These are phyloP conservation scores for Psittacula echo DNA, from an alignment of 2,797 vertebrate genomes.

Conservation along the genomic window DNA sequence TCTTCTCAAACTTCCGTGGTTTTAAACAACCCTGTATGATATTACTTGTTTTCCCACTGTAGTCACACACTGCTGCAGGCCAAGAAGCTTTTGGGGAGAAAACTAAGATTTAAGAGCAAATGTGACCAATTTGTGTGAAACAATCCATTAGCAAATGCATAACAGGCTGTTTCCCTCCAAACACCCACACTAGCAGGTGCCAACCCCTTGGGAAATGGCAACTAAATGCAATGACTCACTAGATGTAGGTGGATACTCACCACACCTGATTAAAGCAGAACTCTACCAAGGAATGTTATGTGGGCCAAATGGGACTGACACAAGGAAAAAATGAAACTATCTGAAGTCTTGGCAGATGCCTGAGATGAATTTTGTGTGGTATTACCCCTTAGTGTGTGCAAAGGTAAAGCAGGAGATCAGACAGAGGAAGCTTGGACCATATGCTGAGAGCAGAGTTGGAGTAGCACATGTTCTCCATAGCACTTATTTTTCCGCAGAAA, in stretches of 20 bases:
- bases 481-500: neutral
- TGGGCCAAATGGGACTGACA: neutral
- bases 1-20: neutral
- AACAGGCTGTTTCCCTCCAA: neutral
- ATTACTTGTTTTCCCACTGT: neutral
- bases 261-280: conserved; percentile 27
- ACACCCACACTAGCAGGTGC: conserved; percentile 14
- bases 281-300: neutral
- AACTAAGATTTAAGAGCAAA: neutral
- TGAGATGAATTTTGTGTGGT: neutral
- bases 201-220: conserved; percentile 4
- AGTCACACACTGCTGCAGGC: neutral
- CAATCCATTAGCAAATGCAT: neutral
- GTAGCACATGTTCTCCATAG: neutral
- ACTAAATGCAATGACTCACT: neutral
- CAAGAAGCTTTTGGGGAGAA: neutral
- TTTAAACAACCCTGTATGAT: neutral
- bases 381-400: neutral
- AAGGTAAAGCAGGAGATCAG: neutral
- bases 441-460: neutral
- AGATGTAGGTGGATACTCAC: neutral
- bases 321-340: neutral
- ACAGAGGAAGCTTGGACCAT: neutral
- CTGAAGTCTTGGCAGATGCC: neutral
- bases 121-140: neutral